phyloP scores from a whole-genome alignment of 2,113 vertebrate species.

The Stictonetta naevosa region DNA sequence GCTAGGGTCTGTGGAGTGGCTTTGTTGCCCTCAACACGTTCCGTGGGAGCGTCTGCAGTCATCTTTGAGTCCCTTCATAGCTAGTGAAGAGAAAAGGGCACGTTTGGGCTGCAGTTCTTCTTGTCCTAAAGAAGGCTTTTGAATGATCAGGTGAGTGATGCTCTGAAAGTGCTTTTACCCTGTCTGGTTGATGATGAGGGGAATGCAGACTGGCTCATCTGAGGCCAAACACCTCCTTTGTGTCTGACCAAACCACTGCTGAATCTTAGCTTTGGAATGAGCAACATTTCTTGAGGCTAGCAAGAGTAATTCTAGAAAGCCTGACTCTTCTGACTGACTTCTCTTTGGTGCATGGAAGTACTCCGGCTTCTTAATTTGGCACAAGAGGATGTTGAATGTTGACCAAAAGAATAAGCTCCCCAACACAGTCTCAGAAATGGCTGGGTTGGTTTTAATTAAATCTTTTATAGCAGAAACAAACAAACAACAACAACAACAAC shows the following conservation, averaged over 20 bases:
- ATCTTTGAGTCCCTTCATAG: neutral
- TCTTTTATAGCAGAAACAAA: neutral
- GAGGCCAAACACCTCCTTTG: neutral
- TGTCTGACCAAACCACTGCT: neutral
- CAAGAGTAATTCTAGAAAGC: neutral
- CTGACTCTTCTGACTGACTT: neutral
- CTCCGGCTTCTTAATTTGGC: neutral
- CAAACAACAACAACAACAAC: no score
- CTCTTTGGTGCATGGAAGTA: neutral
- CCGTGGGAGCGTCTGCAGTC: neutral
- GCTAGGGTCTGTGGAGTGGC: neutral
- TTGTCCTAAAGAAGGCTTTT: neutral
- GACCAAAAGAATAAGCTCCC: neutral
- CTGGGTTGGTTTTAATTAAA: neutral
- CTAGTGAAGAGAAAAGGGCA: accelerated
- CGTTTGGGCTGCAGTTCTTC: neutral
- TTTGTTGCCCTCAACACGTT: neutral
- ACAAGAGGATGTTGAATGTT: neutral
- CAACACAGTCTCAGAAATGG: neutral
- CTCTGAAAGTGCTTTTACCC: neutral
- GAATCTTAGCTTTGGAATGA: accelerated
- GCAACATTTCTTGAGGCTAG: neutral
- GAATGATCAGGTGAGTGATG: neutral
- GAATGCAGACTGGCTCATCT: neutral
- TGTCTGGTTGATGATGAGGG: neutral